Conservation (phyloP, 2,888 invertebrate genomes). For the Syrista parreyssii region DNA sequence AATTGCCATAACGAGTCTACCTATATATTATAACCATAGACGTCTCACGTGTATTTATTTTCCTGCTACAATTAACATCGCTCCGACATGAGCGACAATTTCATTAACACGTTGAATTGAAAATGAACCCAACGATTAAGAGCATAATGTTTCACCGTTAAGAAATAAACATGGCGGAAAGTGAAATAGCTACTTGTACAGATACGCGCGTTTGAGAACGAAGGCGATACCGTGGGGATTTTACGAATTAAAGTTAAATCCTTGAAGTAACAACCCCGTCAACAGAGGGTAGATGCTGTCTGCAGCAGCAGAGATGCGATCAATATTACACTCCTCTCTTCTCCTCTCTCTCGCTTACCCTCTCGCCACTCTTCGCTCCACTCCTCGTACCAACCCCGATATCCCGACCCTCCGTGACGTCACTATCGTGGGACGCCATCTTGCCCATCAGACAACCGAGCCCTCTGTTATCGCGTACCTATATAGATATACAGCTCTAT, state of each 20-base stretch:
- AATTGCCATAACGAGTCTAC: neutral
- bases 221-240: neutral
- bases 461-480: slow-evolving; percentile 59
- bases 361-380: slow-evolving; percentile 20
- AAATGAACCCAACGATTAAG: neutral
- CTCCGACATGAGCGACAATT: neutral
- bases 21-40: neutral
- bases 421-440: slow-evolving; percentile 66
- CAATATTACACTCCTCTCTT: slow-evolving; percentile 60
- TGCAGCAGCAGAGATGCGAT: slow-evolving; percentile 65
- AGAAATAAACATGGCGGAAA: neutral
- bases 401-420: slow-evolving; percentile 54
- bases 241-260: slow-evolving; percentile 55
- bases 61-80: neutral
- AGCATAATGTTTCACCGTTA: neutral
- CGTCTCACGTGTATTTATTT: neutral
- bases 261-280: slow-evolving; percentile 62
- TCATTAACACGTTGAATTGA: neutral
- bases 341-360: slow-evolving; percentile 32
- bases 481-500: slow-evolving; percentile 42
- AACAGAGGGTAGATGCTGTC: slow-evolving; percentile 64
- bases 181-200: neutral
- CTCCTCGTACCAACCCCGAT: slow-evolving; percentile 19
- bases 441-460: slow-evolving; percentile 64
- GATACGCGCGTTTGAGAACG: neutral